Conservation (phyloP, 2,113 vertebrate species). For the Lasiurus borealis region DNA sequence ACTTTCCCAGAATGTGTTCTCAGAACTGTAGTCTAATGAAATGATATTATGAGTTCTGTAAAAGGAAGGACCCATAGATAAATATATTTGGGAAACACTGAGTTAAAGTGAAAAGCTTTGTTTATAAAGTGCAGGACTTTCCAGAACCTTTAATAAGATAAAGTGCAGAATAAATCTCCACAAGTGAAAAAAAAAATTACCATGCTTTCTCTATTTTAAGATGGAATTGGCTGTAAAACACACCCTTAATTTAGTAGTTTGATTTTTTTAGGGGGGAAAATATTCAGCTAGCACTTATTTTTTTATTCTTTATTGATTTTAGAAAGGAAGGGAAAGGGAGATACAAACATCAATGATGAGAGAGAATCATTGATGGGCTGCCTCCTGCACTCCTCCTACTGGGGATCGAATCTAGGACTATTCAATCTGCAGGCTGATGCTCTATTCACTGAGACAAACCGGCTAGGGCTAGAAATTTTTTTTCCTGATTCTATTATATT, state of each 20-base stretch:
- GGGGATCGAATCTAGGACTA: too few relatives aligned
- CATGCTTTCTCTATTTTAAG: conserved; percentile 17
- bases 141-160: background rate
- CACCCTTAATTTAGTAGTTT: background rate
- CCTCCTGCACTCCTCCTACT: too few relatives aligned
- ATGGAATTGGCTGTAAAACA: background rate
- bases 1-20: background rate
- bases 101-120: background rate
- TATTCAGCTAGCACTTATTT: background rate
- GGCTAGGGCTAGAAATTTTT: too few relatives aligned
- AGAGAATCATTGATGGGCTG: too few relatives aligned
- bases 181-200: background rate
- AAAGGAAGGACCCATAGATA: background rate
- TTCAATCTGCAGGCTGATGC: too few relatives aligned
- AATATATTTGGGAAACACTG: conserved; percentile 6
- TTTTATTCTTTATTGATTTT: too few relatives aligned
- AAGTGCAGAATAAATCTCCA: background rate
- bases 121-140: background rate
- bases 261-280: background rate
- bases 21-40: background rate
- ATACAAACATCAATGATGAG: too few relatives aligned
- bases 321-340: too few relatives aligned
- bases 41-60: background rate
- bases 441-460: too few relatives aligned
- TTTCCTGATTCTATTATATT: background rate